Evolutionary conservation across 2,888 invertebrate species (phyloP).

Genomic region (Pimpla rufipes): DNA sequence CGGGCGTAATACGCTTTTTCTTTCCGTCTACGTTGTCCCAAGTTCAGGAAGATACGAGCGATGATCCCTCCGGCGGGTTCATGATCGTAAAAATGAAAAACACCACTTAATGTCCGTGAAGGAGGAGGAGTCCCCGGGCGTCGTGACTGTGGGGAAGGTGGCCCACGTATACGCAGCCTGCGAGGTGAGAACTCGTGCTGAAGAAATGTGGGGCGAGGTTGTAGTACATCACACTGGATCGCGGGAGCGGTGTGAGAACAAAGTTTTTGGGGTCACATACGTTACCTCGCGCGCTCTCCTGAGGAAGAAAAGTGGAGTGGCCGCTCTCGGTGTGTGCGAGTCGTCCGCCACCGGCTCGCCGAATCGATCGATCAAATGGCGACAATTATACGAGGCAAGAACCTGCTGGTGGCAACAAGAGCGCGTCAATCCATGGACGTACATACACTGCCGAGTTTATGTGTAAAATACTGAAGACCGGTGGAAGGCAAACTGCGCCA

Average conservation of each 20-base stretch:
- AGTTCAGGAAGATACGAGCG: constrained; percentile 48
- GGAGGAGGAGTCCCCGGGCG: constrained; percentile 47
- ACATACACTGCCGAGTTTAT: not conserved
- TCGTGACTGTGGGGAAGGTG: constrained; percentile 29
- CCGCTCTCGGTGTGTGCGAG: constrained; percentile 2
- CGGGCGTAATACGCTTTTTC: not conserved
- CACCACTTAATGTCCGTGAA: constrained; percentile 55
- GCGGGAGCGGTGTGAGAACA: constrained; percentile 26
- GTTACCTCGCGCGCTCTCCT: not conserved
- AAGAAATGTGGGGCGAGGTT: constrained; percentile 64
- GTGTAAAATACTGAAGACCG: constrained; percentile 3
- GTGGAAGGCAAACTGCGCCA: constrained; percentile 13
- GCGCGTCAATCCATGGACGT: not conserved
- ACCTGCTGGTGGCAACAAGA: not conserved
- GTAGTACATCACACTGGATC: constrained; percentile 60
- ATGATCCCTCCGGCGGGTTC: constrained; percentile 58
- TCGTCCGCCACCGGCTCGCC: constrained; percentile 5
- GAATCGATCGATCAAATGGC: constrained; percentile 45
- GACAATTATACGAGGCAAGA: constrained; percentile 32
- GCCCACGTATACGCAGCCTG: constrained; percentile 20
- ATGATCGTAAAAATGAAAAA: constrained; percentile 62
- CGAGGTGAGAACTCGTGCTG: constrained; percentile 44
- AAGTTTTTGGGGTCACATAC: constrained; percentile 30
- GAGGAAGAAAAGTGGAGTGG: constrained; percentile 19
- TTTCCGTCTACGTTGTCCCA: not conserved